Percentiles rank a stretch among this genome's conserved stretches.
Evolutionary conservation across 2,888 invertebrate genomes (phyloP).

Genomic region (Kryphioiulus occultus): DNA sequence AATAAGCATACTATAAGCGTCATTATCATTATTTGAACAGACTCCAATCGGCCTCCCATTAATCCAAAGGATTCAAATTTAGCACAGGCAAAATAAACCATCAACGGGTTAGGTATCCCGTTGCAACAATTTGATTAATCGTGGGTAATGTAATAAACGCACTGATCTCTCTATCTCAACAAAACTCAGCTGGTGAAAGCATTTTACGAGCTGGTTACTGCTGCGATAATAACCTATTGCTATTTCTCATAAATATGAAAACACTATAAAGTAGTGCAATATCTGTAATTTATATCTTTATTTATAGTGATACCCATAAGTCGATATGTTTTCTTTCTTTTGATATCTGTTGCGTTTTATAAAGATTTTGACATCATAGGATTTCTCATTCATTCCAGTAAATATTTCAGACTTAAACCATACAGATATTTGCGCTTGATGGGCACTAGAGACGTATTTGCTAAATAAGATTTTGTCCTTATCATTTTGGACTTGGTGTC

Average conservation of each 20-base stretch:
- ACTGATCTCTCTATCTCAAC: neutral
- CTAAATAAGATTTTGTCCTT: too few species aligned
- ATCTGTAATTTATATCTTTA: too few species aligned
- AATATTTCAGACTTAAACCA: too few species aligned
- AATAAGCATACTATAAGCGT: slow-evolving; percentile 7
- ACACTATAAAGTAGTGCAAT: too few species aligned
- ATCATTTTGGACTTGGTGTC: too few species aligned
- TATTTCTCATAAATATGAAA: neutral
- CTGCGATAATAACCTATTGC: neutral
- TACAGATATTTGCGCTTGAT: too few species aligned
- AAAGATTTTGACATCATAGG: too few species aligned
- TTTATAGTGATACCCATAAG: too few species aligned
- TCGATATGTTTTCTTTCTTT: too few species aligned
- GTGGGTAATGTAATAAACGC: neutral
- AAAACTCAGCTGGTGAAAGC: neutral
- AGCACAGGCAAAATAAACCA: neutral
- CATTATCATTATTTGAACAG: slow-evolving; percentile 6
- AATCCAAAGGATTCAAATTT: neutral
- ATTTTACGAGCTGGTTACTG: neutral
- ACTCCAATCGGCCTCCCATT: neutral
- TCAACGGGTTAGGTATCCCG: neutral
- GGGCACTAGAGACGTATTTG: too few species aligned
- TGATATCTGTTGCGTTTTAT: too few species aligned
- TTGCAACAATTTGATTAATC: neutral
- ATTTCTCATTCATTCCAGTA: too few species aligned